Evolutionary conservation across 2,113 vertebrate species (phyloP).

Genomic region (Murina feae): DNA sequence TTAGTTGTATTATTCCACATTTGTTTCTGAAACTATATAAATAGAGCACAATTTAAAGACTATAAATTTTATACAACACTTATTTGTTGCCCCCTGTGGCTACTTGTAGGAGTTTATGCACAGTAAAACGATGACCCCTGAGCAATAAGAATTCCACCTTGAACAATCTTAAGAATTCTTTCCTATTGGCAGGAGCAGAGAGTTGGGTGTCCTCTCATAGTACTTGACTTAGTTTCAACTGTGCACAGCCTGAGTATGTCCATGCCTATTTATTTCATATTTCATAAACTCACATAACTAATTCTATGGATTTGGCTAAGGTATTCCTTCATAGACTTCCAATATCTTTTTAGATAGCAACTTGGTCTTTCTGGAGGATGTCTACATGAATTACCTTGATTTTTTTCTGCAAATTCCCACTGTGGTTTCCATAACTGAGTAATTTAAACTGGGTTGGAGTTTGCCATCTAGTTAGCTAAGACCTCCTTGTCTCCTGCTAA

Average conservation of each 20-base stretch:
- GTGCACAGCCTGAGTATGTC: background rate
- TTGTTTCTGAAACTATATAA: background rate
- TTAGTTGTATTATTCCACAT: background rate
- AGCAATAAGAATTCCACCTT: background rate
- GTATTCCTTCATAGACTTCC: background rate
- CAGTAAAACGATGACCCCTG: background rate
- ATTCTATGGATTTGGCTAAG: background rate
- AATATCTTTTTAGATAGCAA: background rate
- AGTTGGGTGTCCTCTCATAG: background rate
- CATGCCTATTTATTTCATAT: background rate
- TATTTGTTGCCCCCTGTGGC: background rate
- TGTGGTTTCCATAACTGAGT: background rate
- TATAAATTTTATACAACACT: background rate
- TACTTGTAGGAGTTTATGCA: background rate
- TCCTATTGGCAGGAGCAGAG: background rate
- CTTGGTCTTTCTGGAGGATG: background rate
- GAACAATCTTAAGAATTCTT: background rate
- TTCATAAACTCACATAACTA: background rate
- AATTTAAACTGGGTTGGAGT: background rate
- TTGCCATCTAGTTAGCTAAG: background rate
- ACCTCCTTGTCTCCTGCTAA: background rate
- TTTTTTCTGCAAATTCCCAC: background rate
- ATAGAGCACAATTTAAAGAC: background rate
- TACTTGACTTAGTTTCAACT: background rate
- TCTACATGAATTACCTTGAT: background rate